Percentiles rank a stretch among this genome's conserved stretches.
phyloP scores from a whole-genome alignment of 2,888 invertebrate genomes.

The Pollenia angustigena region DNA sequence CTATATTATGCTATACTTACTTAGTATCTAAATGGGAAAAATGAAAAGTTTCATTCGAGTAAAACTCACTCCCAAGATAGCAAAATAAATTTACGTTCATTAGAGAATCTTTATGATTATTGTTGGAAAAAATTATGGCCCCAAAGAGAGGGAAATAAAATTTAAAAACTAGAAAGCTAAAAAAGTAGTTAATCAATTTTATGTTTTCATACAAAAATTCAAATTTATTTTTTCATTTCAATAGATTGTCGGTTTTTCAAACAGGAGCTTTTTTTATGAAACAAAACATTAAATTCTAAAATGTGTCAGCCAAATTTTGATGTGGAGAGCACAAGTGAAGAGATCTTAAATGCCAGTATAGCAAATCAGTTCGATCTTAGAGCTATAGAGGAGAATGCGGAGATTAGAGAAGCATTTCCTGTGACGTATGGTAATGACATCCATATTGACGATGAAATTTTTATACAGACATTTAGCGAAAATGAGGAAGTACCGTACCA shows the following conservation, averaged over 20 bases:
- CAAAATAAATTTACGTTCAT: slow-evolving; percentile 15
- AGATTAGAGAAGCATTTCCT: neutral
- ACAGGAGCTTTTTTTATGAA: neutral
- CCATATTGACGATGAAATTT: neutral
- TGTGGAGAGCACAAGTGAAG: neutral
- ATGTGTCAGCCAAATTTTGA: slow-evolving; percentile 58
- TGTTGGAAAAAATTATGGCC: neutral
- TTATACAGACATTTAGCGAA: neutral
- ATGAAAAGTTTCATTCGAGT: slow-evolving; percentile 19
- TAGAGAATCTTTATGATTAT: neutral
- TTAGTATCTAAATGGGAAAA: slow-evolving; percentile 41
- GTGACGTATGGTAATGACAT: neutral
- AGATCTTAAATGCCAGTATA: slow-evolving; percentile 37
- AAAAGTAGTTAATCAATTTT: slow-evolving; percentile 47
- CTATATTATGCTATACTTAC: neutral
- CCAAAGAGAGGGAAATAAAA: neutral
- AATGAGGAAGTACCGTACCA: neutral
- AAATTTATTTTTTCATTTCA: neutral
- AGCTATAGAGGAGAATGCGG: neutral
- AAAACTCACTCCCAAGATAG: slow-evolving; percentile 10
- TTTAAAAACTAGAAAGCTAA: neutral
- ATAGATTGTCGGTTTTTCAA: neutral
- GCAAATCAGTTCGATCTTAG: neutral
- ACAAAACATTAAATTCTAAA: slow-evolving; percentile 18
- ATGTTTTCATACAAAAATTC: neutral